Conservation (phyloP, 2,888 invertebrate species). For the Hyposoter dolosus region DNA sequence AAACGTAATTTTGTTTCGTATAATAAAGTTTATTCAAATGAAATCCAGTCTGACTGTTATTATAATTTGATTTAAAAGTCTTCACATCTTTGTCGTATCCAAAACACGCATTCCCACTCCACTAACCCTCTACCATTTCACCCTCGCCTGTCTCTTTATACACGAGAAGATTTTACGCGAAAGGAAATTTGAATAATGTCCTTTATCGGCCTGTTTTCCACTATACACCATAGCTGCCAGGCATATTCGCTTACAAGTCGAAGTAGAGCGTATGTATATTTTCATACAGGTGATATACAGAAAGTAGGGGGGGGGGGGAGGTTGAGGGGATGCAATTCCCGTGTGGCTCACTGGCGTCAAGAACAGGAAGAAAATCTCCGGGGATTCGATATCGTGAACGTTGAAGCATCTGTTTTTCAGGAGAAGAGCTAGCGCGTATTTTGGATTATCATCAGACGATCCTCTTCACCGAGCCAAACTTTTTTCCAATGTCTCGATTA, state of each 20-base stretch:
- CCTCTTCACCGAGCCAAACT: slow-evolving; percentile 47
- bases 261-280: slow-evolving; percentile 75
- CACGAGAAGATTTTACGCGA: slow-evolving; percentile 74
- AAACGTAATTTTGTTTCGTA: not conserved
- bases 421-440: slow-evolving; percentile 61
- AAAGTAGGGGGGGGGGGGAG: slow-evolving; percentile 26
- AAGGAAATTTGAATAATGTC: slow-evolving; percentile 83
- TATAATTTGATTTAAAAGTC: slow-evolving; percentile 39
- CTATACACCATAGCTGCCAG: slow-evolving; percentile 59
- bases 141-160: slow-evolving; percentile 60
- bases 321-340: slow-evolving; percentile 43
- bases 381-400: slow-evolving; percentile 78
- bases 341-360: slow-evolving; percentile 48
- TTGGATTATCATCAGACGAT: slow-evolving; percentile 69
- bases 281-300: slow-evolving; percentile 60
- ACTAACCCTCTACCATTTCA: slow-evolving; percentile 44
- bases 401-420: slow-evolving; percentile 67
- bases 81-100: slow-evolving; percentile 37
- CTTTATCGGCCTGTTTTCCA: slow-evolving; percentile 79
- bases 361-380: slow-evolving; percentile 65
- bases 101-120: slow-evolving; percentile 44
- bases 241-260: slow-evolving; percentile 70
- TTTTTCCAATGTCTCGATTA: slow-evolving; percentile 62
- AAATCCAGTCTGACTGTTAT: slow-evolving; percentile 16
- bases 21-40: slow-evolving; percentile 25